Evolutionary conservation across 1,140 invertebrate genomes (phyloP), one percentile per base, ranked within the genome.

Genomic region (Vollenhovia emeryi): DNA sequence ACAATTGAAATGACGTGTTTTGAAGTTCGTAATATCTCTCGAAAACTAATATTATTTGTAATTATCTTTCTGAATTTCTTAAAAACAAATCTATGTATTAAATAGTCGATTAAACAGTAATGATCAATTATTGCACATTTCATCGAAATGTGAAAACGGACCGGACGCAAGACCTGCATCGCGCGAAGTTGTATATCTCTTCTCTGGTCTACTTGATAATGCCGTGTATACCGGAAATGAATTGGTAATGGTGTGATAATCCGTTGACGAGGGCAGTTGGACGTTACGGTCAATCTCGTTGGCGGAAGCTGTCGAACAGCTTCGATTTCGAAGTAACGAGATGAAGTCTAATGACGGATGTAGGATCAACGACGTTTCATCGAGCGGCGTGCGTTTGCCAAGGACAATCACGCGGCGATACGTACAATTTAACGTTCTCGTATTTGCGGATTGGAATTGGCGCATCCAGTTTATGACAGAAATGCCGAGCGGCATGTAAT

Each of bases 401-500:
- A 62, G 27, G 11, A 84, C 45, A 52, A 76, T 84, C 71, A 40
- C 71, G 62, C 21, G 30, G 21, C 24, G 69, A 84, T 84, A 62
- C 71, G 59, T 50, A 60, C 43, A 76, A 84, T 84, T 84, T 76
- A 76, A 84, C 62, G 55, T 60, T 76, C 69, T 30, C 43, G 43
- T 76, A 62, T 84, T 84, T 62, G 80, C 43, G 68, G 43, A 74
- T 84, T 24, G 71, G 30, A 84, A 84, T 75, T 50, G 30, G n/a
- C 71, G 55, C 36, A 76, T 43, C n/a, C 80, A 50, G 45, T 84
- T 84, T 84, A 84, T 36, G 80, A 84, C 43, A 57, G 71, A 84
- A 76, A 76, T 76, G 80, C 74, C 55, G 64, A 76, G 71, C 59
- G 33, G 57, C 57, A 21, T 40, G 59, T 75, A 76, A 50, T 50